Percentiles rank a stretch among this genome's conserved stretches.
These are phyloP conservation scores for Hephaestus fuliginosus DNA, from an alignment of 2,797 vertebrate species.

Conservation along the genomic window DNA sequence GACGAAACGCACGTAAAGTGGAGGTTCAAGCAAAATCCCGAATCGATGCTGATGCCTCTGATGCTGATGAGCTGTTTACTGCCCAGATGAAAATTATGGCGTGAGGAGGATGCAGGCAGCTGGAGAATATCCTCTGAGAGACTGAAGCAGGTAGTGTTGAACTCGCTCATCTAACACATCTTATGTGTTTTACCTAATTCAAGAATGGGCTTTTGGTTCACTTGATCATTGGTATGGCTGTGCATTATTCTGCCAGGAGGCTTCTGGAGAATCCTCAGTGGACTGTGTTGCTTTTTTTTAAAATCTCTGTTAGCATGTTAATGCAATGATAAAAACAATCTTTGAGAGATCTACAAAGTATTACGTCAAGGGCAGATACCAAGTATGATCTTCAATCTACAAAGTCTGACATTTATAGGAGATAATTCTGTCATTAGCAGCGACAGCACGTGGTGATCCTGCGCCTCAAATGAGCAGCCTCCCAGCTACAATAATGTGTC, in stretches of 20 bases:
- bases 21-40: conserved; percentile 4
- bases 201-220: conserved; percentile 15
- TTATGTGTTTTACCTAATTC: conserved; percentile 11
- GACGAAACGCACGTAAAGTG: conserved; percentile 2
- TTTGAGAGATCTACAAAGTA: not conserved
- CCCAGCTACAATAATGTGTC: not conserved
- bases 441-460: not conserved
- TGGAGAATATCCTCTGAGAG: not conserved
- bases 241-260: not conserved
- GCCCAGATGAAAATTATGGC: conserved; percentile 4
- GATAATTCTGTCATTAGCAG: not conserved
- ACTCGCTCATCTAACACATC: conserved; percentile 18
- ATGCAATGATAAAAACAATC: not conserved
- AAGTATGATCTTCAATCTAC: not conserved
- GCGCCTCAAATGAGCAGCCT: conserved; percentile 1
- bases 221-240: not conserved
- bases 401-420: not conserved
- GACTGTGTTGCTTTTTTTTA: not conserved
- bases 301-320: not conserved
- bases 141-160: conserved; percentile 21
- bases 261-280: not conserved
- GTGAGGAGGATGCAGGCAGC: not conserved
- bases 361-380: not conserved
- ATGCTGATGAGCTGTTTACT: not conserved
- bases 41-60: not conserved